Base-by-base conservation (phyloP, 2,113 vertebrate genomes). In the Monarcha castaneiventris region DNA sequence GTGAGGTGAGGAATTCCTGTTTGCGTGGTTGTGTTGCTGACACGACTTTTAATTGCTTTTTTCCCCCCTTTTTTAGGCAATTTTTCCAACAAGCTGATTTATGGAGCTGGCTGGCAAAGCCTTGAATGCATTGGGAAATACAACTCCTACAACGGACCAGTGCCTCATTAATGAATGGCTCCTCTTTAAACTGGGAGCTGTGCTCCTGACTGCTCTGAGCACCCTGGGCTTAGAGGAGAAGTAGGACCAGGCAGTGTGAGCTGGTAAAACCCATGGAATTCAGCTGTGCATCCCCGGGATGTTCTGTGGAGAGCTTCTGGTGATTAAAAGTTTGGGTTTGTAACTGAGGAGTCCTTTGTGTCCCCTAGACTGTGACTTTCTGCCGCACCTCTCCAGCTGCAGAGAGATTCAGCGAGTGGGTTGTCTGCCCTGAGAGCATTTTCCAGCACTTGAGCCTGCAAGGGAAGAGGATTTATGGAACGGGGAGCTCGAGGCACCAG, bases 401-500 rank as follows among this genome's bases (percentile, higher is more conserved):
- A 39, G 48, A 37, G 37, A 37, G 62, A 35, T 80, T 66, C 35
- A 44, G 71, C 0, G 1, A 58, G 55, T 7, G 19, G 27, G 55
- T 55, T 72, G 37, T 73, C 71, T 44, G 51, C 54, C 86, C 79
- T 27, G 75, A 46, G 87, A 77, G 62, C 33, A 0, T 89, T 82
- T 92, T 79, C 52, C 41, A 49, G 61, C 55, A 9, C 64, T 81
- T 7, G 44, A 61, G 52, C 30, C 63, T 90, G 64, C 61, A 86
- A 91, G 29, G 48, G 44, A 73, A 84, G 85, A 88, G 85, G 72
- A 94, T 93, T 90, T 92, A 94, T 92, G 88, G 90, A 61, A 88
- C 15, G 14, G 79, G 79, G 79, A 91, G 63, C 4, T 0, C 3
- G 63, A 93, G 41, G 71, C 89, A 91, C 62, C 81, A 62, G 26